phyloP scores from a whole-genome alignment of 2,113 vertebrate species.

The Todiramphus saurophagus region DNA sequence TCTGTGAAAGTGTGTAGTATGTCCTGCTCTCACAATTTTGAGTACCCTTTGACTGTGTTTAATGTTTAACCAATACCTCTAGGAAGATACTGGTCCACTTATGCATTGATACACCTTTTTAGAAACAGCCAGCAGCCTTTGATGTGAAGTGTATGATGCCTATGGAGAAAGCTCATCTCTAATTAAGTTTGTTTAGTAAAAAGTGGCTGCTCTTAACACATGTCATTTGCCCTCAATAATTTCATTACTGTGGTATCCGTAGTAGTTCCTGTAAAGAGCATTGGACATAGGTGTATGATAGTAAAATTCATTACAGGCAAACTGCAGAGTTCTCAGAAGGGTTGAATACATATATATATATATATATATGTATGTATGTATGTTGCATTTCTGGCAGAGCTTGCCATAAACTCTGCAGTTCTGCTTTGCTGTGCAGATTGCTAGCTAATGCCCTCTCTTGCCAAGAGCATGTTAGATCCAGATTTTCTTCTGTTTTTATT shows the following conservation, averaged over 20 bases:
- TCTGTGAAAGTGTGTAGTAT: background rate
- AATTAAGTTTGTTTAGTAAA: background rate
- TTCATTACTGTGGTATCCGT: background rate
- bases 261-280: background rate
- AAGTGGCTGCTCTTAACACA: background rate
- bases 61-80: background rate
- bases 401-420: background rate
- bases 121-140: background rate
- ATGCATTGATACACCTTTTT: background rate
- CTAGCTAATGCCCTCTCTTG: background rate
- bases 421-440: background rate
- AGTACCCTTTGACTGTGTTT: background rate
- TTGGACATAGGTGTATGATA: background rate
- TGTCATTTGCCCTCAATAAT: background rate
- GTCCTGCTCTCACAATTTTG: background rate
- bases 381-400: background rate
- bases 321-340: background rate
- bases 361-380: background rate
- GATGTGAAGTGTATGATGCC: background rate
- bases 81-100: background rate
- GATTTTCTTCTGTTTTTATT: background rate
- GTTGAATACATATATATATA: background rate
- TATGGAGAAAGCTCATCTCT: background rate
- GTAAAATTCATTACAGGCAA: constrained; percentile 6
- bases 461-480: background rate